A percentile compares a stretch with the other conserved stretches of the same genome.
These are phyloP conservation scores for Gadopsis bispinosus DNA, from an alignment of 2,797 vertebrate species.

Conservation along the genomic window DNA sequence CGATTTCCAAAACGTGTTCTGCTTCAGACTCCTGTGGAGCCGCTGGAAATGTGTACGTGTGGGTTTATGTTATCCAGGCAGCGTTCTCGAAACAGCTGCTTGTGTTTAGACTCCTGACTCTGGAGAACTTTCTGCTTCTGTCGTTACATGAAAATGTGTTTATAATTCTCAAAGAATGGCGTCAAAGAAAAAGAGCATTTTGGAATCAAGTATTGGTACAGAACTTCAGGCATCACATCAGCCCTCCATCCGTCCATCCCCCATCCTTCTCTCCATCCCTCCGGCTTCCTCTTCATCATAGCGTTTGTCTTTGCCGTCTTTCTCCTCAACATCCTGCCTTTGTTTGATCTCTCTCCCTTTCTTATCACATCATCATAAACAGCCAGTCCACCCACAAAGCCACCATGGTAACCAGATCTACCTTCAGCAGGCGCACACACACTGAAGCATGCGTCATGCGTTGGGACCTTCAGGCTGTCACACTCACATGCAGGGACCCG, in stretches of 20 bases:
- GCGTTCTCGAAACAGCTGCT: not conserved
- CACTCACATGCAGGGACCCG: slow-evolving; percentile 60
- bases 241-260: not conserved
- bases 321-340: slow-evolving; percentile 35
- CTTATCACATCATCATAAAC: slow-evolving; percentile 56
- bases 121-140: not conserved
- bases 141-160: no score
- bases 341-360: slow-evolving; percentile 39
- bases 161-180: not conserved
- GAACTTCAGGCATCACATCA: no score
- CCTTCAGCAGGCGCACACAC: slow-evolving; percentile 44
- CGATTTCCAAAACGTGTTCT: not conserved
- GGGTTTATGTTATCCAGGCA: not conserved
- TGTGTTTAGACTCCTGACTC: no score
- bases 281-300: not conserved
- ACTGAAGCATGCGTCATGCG: slow-evolving; percentile 52
- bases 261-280: not conserved
- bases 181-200: no score
- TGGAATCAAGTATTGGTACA: no score
- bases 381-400: slow-evolving; percentile 63
- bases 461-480: slow-evolving; percentile 64
- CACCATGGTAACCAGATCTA: slow-evolving; percentile 72
- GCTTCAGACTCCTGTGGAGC: not conserved
- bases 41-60: not conserved
- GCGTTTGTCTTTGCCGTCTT: not conserved